Conservation (phyloP, 2,888 invertebrate species). For the Mythimna albipuncta region DNA sequence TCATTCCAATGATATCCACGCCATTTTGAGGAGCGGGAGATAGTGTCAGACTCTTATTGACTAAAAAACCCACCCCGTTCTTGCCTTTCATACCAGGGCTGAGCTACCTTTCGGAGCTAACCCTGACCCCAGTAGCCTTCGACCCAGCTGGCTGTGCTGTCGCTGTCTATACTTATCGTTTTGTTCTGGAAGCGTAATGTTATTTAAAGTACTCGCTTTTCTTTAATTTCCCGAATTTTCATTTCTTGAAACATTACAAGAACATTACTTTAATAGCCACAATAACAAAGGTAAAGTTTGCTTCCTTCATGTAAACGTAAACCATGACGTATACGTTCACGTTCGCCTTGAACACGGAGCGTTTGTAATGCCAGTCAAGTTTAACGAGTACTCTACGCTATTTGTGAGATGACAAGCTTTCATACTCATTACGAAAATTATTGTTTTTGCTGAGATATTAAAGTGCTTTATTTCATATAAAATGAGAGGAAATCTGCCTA, state of each 20-base stretch:
- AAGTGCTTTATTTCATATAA: not conserved
- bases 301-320: constrained; percentile 24
- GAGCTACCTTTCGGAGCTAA: too few species aligned
- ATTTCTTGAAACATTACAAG: constrained; percentile 17
- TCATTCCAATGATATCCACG: too few species aligned
- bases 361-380: constrained; percentile 29
- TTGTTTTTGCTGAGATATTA: constrained; percentile 2
- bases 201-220: too few species aligned
- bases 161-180: too few species aligned
- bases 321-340: constrained; percentile 13
- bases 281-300: constrained; percentile 19
- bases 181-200: not conserved
- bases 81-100: too few species aligned
- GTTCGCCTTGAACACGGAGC: not conserved
- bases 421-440: constrained; percentile 18
- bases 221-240: not conserved
- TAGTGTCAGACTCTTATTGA: too few species aligned
- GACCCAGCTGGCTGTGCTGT: too few species aligned
- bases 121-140: too few species aligned
- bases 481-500: not conserved
- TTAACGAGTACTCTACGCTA: constrained; percentile 11
- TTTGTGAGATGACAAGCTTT: constrained; percentile 25
- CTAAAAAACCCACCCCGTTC: too few species aligned
- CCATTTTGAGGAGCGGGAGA: too few species aligned
- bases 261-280: constrained; percentile 7